These are phyloP conservation scores for Eulemur rubriventer DNA, from an alignment of 2,797 vertebrate genomes.

Conservation along the genomic window DNA sequence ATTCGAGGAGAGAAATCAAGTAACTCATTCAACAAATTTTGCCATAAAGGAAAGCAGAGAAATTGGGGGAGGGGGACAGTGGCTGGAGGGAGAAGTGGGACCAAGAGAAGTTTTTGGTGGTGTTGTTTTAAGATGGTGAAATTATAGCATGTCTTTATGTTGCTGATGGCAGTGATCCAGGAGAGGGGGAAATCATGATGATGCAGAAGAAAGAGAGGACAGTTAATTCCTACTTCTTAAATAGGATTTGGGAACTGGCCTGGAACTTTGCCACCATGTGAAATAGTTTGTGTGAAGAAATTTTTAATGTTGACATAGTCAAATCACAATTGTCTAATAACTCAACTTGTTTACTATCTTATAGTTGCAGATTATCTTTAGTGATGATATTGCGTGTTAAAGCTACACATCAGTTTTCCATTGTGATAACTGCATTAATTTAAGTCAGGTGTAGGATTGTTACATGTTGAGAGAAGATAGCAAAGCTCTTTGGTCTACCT, in stretches of 20 bases:
- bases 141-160: neutral
- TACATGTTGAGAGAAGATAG: neutral
- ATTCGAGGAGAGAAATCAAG: neutral
- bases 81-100: neutral
- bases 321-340: slow-evolving; percentile 31
- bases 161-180: slow-evolving; percentile 13
- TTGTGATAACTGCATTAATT: neutral
- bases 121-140: neutral
- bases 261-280: neutral
- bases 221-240: slow-evolving; percentile 8
- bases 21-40: neutral
- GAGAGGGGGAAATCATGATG: neutral
- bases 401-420: neutral
- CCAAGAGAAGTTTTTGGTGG: neutral
- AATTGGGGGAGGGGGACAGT: neutral
- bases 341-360: neutral
- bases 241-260: slow-evolving; percentile 1
- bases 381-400: neutral
- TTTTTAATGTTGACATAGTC: neutral
- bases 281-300: slow-evolving; percentile 36
- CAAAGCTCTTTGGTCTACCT: neutral
- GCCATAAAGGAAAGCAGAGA: neutral
- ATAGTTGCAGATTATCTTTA: slow-evolving; percentile 34
- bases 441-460: neutral
- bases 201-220: neutral